phyloP scores from a whole-genome alignment of 35 echinoderm and acorn worm species.

The Lytechinus variegatus region DNA sequence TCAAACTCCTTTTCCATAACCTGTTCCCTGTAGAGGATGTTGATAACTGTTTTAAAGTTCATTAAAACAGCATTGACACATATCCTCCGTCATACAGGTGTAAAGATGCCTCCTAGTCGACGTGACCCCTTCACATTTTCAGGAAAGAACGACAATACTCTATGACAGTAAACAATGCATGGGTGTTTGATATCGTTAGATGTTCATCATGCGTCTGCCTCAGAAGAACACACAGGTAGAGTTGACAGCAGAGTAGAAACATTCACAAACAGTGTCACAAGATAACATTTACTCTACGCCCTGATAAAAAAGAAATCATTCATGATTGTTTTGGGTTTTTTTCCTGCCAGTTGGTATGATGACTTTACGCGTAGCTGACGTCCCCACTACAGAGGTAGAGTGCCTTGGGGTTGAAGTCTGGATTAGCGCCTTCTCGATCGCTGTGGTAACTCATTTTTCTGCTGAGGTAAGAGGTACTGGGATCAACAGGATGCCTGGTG shows the following conservation, averaged over 20 bases:
- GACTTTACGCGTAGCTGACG: not conserved
- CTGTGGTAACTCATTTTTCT: not conserved
- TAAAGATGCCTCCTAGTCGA: not conserved
- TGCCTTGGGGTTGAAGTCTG: constrained; percentile 24
- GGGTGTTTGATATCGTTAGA: not conserved
- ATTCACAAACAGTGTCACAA: not conserved
- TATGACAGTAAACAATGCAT: not conserved
- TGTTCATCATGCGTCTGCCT: not conserved
- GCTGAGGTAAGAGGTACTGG: constrained; percentile 30
- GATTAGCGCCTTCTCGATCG: not conserved
- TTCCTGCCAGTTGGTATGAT: not conserved
- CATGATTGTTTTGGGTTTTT: not conserved
- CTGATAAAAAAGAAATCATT: constrained; percentile 20
- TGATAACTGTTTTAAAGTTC: not conserved
- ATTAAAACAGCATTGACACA: not conserved
- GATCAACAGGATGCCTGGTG: not conserved
- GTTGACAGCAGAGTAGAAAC: not conserved
- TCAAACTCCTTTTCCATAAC: not conserved
- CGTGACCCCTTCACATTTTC: not conserved
- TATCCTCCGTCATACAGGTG: not conserved
- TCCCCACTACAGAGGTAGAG: constrained; percentile 42
- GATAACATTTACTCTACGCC: constrained; percentile 39
- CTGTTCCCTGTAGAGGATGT: not conserved
- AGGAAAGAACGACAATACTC: not conserved
- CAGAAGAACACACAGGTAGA: not conserved